phyloP scores from a whole-genome alignment of 2,888 invertebrate genomes.

The Ligdia adustata region DNA sequence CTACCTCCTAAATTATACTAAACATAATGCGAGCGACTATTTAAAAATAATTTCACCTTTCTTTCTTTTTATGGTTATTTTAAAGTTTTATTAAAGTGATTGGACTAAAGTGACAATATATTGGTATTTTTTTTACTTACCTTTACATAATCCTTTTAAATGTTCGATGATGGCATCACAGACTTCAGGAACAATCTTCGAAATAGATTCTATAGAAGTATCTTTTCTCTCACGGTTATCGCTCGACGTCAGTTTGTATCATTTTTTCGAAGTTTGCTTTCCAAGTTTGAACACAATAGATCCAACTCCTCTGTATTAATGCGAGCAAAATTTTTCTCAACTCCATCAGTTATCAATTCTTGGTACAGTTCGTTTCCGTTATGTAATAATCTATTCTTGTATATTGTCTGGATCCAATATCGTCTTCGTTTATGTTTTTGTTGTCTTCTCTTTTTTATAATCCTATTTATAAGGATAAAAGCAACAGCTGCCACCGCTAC shows the following conservation, averaged over 20 bases:
- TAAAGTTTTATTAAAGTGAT: background rate
- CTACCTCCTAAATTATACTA: constrained; percentile 2
- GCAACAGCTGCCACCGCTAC: constrained; percentile 34
- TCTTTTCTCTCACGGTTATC: constrained; percentile 3
- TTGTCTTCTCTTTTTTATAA: constrained; percentile 31
- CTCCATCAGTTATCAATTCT: constrained; percentile 21
- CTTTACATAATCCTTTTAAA: constrained; percentile 8
- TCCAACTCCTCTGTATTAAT: constrained; percentile 17
- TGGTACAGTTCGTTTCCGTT: constrained; percentile 16
- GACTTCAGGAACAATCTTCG: too few relatives aligned
- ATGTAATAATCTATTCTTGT: background rate
- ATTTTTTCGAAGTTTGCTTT: constrained; percentile 16
- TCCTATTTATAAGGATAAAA: constrained; percentile 31
- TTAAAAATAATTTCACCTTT: constrained; percentile 5
- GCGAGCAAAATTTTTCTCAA: constrained; percentile 17
- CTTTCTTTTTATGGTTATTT: constrained; percentile 1
- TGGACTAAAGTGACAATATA: constrained; percentile 5
- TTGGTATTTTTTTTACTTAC: constrained; percentile 1
- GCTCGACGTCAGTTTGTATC: constrained; percentile 2
- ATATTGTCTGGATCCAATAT: background rate
- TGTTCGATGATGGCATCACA: constrained; percentile 3
- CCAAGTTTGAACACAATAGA: constrained; percentile 14
- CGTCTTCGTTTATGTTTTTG: constrained; percentile 16
- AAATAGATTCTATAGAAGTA: too few relatives aligned
- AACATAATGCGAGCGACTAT: constrained; percentile 4